These are phyloP conservation scores for Sphenodon punctatus DNA, from an alignment of 2,797 vertebrate genomes.

Conservation along the genomic window DNA sequence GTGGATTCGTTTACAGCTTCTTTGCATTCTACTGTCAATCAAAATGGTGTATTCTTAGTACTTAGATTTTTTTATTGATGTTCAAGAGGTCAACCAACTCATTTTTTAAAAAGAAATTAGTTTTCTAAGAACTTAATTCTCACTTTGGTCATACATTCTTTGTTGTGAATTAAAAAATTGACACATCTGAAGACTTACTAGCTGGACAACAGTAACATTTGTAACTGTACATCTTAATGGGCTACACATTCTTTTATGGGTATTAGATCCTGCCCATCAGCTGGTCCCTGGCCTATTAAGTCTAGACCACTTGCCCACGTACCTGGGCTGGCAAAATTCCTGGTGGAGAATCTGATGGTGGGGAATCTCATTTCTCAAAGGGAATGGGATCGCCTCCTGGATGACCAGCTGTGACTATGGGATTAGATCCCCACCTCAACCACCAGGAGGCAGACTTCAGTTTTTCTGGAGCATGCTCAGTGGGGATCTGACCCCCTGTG, in stretches of 20 bases:
- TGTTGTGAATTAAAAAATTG: neutral
- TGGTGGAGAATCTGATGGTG: too few species aligned
- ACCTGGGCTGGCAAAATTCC: too few species aligned
- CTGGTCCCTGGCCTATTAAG: too few species aligned
- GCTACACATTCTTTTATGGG: too few species aligned
- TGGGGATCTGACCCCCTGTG: too few species aligned
- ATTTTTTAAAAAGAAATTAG: neutral
- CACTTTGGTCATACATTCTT: fast-evolving
- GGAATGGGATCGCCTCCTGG: too few species aligned
- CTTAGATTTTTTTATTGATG: neutral
- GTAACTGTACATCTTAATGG: neutral
- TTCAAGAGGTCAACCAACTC: neutral
- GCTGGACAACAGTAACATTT: neutral
- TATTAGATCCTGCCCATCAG: neutral
- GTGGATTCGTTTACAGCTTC: neutral
- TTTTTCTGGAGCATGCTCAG: too few species aligned
- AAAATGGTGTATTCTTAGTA: fast-evolving
- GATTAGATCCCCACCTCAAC: too few species aligned
- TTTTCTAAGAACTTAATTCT: neutral
- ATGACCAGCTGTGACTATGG: too few species aligned
- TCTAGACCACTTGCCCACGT: too few species aligned
- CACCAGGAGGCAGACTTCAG: too few species aligned
- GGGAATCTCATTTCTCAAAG: too few species aligned
- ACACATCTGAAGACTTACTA: neutral
- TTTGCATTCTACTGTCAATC: neutral